Conservation (phyloP, 2,113 vertebrate species). For the Podarcis cretensis region DNA sequence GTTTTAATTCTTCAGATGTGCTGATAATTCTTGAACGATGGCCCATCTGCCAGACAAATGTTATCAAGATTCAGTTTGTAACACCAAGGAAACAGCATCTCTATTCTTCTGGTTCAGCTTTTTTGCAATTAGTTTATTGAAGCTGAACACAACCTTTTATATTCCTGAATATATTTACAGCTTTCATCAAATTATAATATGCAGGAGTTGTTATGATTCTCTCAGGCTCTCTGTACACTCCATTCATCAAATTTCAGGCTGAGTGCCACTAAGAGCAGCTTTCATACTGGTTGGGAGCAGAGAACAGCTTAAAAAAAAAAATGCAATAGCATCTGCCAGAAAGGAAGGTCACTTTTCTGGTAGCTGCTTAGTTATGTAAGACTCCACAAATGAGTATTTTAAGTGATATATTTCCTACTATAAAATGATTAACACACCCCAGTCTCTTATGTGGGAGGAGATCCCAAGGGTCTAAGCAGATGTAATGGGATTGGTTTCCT, state of each 20-base stretch:
- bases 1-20: not conserved
- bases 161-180: not conserved
- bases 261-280: not conserved
- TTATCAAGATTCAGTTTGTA: not conserved
- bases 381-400: not conserved
- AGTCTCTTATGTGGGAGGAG: no score
- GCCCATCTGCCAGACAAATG: not conserved
- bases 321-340: not conserved
- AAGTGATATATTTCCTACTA: not conserved
- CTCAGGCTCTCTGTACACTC: not conserved
- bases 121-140: not conserved
- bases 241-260: not conserved
- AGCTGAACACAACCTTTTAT: not conserved
- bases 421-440: not conserved
- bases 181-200: not conserved
- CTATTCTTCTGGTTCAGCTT: not conserved
- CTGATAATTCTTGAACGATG: not conserved
- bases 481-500: no score
- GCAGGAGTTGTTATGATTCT: not conserved
- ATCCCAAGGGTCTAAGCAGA: no score
- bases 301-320: not conserved
- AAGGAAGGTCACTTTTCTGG: slow-evolving; percentile 20
- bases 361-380: slow-evolving; percentile 2
- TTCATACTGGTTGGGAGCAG: not conserved
- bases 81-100: not conserved